These are phyloP conservation scores for Plagiodera versicolora DNA, from an alignment of 2,888 invertebrate genomes.

Conservation along the genomic window DNA sequence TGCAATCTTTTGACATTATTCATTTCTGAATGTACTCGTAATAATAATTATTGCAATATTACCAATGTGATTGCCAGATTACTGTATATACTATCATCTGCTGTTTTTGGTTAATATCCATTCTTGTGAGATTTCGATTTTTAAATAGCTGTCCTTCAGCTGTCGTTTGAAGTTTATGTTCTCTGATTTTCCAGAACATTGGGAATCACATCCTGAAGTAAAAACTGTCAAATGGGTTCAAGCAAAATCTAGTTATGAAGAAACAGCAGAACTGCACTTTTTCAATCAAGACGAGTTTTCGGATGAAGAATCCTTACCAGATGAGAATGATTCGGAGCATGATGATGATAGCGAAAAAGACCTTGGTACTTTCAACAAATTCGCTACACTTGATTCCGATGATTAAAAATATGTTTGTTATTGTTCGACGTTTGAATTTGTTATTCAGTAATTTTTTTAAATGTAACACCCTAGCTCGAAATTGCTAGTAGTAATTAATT, in stretches of 20 bases:
- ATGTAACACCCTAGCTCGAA: too few species aligned
- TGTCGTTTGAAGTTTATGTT: too few species aligned
- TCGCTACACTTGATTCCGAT: slow-evolving; percentile 34
- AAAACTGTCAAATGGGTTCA: slow-evolving; percentile 70
- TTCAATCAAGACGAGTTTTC: slow-evolving; percentile 24
- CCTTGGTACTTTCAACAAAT: slow-evolving; percentile 33
- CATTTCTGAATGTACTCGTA: not conserved
- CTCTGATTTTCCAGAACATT: slow-evolving; percentile 57
- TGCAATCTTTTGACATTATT: not conserved
- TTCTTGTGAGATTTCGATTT: too few species aligned
- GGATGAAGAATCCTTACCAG: slow-evolving; percentile 25
- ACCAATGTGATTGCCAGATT: too few species aligned
- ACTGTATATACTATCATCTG: too few species aligned
- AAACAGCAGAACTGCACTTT: slow-evolving; percentile 17
- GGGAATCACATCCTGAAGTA: slow-evolving; percentile 64
- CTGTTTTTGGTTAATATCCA: too few species aligned
- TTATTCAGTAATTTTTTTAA: too few species aligned
- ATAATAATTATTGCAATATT: not conserved
- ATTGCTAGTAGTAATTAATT: too few species aligned
- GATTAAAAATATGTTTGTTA: too few species aligned
- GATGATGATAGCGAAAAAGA: slow-evolving; percentile 28
- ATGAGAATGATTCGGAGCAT: slow-evolving; percentile 2
- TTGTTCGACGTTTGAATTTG: too few species aligned
- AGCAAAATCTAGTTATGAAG: slow-evolving; percentile 55
- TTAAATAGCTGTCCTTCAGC: too few species aligned